Evolutionary conservation across 2,797 vertebrate genomes (phyloP).

Genomic region (Melanotaenia trifasciata): DNA sequence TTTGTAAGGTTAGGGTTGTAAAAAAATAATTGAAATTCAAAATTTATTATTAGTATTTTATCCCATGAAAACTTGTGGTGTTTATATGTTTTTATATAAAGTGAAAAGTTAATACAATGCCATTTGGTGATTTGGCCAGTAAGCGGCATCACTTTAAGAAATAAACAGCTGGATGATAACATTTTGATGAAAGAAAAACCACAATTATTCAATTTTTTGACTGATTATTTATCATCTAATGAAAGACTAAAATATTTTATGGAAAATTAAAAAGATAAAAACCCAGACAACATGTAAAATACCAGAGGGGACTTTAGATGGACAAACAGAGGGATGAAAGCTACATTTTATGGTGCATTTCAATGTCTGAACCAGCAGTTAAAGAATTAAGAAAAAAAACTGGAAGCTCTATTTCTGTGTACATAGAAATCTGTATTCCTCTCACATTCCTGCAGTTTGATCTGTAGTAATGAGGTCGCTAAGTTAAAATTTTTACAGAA

Average conservation of each 20-base stretch:
- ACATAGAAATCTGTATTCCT: conserved; percentile 23
- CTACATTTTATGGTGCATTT: conserved; percentile 18
- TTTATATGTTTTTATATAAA: neutral
- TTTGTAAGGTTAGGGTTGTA: too few relatives aligned
- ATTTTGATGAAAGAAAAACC: too few relatives aligned
- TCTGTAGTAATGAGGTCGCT: conserved; percentile 4
- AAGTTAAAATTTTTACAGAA: conserved; percentile 1
- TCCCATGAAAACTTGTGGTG: too few relatives aligned
- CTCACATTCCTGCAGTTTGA: conserved; percentile 12
- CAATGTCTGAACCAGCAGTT: conserved; percentile 21
- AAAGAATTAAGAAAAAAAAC: conserved; percentile 20
- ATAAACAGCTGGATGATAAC: too few relatives aligned
- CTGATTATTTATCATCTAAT: neutral
- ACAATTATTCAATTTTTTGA: too few relatives aligned
- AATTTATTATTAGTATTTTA: too few relatives aligned
- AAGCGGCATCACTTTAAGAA: neutral
- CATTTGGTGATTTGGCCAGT: neutral
- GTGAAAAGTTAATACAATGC: neutral
- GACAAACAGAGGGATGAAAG: conserved; percentile 32
- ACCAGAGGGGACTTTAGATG: conserved; percentile 54
- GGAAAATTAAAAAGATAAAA: neutral
- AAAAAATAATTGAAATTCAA: too few relatives aligned
- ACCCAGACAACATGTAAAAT: neutral
- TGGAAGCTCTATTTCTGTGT: conserved; percentile 3
- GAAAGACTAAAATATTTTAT: neutral